Evolutionary conservation across 1,140 invertebrate genomes (phyloP).

Genomic region (Drosophila elegans): DNA sequence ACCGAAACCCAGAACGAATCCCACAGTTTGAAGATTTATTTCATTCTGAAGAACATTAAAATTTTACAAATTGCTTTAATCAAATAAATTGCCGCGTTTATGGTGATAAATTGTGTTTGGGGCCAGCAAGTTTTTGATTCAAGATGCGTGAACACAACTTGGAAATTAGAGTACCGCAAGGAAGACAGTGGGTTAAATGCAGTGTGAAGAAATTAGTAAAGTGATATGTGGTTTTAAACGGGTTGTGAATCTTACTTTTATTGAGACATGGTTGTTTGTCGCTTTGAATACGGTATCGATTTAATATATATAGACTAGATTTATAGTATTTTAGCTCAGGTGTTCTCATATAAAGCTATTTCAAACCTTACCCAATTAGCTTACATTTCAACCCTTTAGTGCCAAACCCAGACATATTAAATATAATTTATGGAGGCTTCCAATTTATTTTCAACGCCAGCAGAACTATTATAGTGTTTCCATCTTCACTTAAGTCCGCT

Average conservation of each 20-base stretch:
- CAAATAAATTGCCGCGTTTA: slow-evolving; percentile 80
- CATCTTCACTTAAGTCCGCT: slow-evolving; percentile 44
- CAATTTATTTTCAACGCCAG: slow-evolving; percentile 35
- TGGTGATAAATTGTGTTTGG: slow-evolving; percentile 72
- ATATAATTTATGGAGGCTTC: slow-evolving; percentile 28
- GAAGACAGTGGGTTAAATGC: slow-evolving; percentile 16
- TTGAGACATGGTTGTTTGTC: no score
- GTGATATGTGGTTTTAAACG: background rate
- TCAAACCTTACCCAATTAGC: slow-evolving; percentile 2
- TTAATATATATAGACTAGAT: background rate
- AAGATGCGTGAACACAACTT: slow-evolving; percentile 47
- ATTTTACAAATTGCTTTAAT: slow-evolving; percentile 81
- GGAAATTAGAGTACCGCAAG: slow-evolving; percentile 11
- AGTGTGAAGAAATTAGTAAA: slow-evolving; percentile 17
- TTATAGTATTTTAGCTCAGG: no score
- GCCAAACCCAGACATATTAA: slow-evolving; percentile 4
- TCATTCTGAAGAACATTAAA: slow-evolving; percentile 78
- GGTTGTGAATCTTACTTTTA: slow-evolving; percentile 2
- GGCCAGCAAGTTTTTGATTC: slow-evolving; percentile 65
- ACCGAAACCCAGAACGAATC: slow-evolving; percentile 57
- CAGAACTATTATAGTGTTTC: slow-evolving; percentile 37
- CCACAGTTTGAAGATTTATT: slow-evolving; percentile 75
- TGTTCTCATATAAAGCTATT: background rate
- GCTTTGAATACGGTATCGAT: background rate
- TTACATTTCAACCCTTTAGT: background rate